A percentile compares a stretch with the other conserved stretches of the same genome.
Conservation (phyloP, 2,888 invertebrate species). For the Autographa gamma region DNA sequence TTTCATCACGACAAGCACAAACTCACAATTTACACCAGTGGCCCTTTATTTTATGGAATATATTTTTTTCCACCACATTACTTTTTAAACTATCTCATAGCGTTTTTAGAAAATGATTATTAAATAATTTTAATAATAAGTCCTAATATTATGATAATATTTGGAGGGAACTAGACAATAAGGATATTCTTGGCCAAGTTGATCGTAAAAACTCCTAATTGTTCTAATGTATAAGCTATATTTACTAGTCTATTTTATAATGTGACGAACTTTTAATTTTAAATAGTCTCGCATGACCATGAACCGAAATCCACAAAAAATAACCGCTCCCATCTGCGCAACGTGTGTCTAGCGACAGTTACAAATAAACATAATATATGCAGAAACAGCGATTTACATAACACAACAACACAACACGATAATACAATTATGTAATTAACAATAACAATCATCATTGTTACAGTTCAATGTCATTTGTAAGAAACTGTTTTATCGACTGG, state of each 20-base stretch:
- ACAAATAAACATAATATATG: slow-evolving; percentile 23
- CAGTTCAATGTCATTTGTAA: slow-evolving; percentile 49
- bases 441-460: slow-evolving; percentile 39
- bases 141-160: no score
- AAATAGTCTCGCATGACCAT: slow-evolving; percentile 20
- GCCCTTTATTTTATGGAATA: neutral
- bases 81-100: no score
- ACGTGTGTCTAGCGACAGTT: slow-evolving; percentile 34
- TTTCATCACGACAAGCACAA: neutral
- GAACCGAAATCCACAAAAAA: slow-evolving; percentile 2
- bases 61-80: no score
- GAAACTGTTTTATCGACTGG: slow-evolving; percentile 54
- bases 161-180: no score
- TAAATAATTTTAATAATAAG: no score
- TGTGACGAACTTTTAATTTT: neutral
- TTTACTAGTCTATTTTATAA: neutral
- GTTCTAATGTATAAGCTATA: no score
- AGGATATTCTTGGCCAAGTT: no score
- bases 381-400: slow-evolving; percentile 14
- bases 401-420: slow-evolving; percentile 36
- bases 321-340: slow-evolving; percentile 30
- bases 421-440: slow-evolving; percentile 42
- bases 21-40: neutral
- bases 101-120: no score
- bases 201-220: no score